These are phyloP conservation scores for Tillus elongatus DNA, from an alignment of 2,888 invertebrate genomes.

Conservation along the genomic window DNA sequence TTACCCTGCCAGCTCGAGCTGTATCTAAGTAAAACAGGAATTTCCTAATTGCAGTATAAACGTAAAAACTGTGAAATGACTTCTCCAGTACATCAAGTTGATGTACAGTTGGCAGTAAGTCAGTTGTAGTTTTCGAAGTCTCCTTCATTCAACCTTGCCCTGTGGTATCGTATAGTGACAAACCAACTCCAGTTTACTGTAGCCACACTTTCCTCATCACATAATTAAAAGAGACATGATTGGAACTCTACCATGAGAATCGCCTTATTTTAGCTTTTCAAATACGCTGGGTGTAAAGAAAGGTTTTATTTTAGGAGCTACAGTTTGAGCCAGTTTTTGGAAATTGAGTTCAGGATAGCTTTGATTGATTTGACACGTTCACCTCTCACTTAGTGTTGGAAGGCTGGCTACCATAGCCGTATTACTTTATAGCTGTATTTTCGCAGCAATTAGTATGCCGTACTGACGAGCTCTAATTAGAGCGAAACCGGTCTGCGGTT, in stretches of 20 bases:
- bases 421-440: too few relatives aligned
- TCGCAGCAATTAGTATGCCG: too few relatives aligned
- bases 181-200: constrained; percentile 86
- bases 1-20: constrained; percentile 73
- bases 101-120: constrained; percentile 84
- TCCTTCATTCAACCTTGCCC: constrained; percentile 60
- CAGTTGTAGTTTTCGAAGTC: constrained; percentile 88
- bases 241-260: constrained; percentile 77
- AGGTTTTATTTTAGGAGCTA: constrained; percentile 48
- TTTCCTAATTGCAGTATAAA: constrained; percentile 91
- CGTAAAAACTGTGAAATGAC: constrained; percentile 91
- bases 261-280: constrained; percentile 77
- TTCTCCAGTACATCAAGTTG: constrained; percentile 85
- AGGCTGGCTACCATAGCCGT: too few relatives aligned
- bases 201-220: constrained; percentile 93
- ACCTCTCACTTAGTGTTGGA: too few relatives aligned
- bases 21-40: constrained; percentile 95
- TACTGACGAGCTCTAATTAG: too few relatives aligned
- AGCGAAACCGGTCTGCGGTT: too few relatives aligned
- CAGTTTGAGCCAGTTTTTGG: constrained; percentile 64
- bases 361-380: too few relatives aligned
- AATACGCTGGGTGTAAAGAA: constrained; percentile 84
- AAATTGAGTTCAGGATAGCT: constrained; percentile 73
- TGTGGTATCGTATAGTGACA: constrained; percentile 85
- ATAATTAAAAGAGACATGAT: constrained; percentile 90